phyloP scores from a whole-genome alignment of 2,113 vertebrate species.

The Polyodon spathula region DNA sequence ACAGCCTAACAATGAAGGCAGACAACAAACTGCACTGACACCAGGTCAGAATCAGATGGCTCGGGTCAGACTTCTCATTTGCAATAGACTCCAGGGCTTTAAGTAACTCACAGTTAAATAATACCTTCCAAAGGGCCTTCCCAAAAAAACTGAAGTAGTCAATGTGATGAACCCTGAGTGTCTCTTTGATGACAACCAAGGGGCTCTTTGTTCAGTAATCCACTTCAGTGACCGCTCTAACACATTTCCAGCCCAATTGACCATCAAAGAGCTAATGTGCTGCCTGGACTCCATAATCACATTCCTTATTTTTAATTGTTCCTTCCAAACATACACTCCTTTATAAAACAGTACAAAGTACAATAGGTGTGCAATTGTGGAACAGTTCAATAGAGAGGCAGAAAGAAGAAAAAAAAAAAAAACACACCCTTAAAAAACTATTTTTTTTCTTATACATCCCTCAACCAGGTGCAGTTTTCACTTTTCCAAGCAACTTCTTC shows the following conservation, averaged over 20 bases:
- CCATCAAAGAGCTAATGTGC: conserved; percentile 63
- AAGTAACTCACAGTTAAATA: conserved; percentile 68
- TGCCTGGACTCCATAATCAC: conserved; percentile 40
- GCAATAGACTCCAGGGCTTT: conserved; percentile 57
- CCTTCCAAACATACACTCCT: no score
- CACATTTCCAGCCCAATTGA: conserved; percentile 79
- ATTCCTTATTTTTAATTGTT: conserved; percentile 30
- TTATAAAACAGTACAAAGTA: no score
- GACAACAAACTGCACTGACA: conserved; percentile 14
- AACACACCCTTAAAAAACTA: no score
- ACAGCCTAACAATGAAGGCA: neutral
- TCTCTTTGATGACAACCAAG: conserved; percentile 80
- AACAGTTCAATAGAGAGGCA: no score
- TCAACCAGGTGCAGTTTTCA: no score
- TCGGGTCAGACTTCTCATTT: conserved; percentile 50
- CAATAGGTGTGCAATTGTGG: no score
- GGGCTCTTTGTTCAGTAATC: conserved; percentile 83
- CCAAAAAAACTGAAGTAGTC: conserved; percentile 65
- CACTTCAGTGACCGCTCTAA: conserved; percentile 53
- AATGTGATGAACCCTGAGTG: conserved; percentile 57
- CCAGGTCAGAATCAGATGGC: conserved; percentile 27
- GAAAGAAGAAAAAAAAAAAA: no score
- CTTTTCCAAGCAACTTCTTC: no score
- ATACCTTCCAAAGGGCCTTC: conserved; percentile 80
- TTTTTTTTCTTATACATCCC: no score